Conservation (phyloP, 2,113 vertebrate species). For the Apteryx mantelli region DNA sequence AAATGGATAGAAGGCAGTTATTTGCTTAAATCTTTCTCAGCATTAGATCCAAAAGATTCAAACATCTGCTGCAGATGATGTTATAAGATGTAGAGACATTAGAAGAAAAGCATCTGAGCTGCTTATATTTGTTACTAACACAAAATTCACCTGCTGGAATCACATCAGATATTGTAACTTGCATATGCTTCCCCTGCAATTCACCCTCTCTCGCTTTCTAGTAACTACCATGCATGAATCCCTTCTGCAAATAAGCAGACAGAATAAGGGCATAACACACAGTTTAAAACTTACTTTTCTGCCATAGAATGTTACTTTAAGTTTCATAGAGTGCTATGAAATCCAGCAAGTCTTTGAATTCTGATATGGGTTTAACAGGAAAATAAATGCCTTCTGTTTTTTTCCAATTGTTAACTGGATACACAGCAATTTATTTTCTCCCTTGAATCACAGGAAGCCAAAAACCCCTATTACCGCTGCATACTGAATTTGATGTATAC, state of each 20-base stretch:
- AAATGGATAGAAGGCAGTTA: background rate
- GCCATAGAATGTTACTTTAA: background rate
- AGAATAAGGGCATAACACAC: background rate
- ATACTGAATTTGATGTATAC: background rate
- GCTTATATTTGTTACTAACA: background rate
- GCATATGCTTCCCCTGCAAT: background rate
- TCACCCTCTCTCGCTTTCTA: background rate
- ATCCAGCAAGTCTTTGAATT: background rate
- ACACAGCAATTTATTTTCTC: background rate
- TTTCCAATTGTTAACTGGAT: background rate
- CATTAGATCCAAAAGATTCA: background rate
- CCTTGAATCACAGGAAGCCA: background rate
- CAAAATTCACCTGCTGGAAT: background rate
- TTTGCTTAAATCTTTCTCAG: background rate
- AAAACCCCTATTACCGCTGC: background rate
- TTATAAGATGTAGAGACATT: background rate
- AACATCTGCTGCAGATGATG: background rate
- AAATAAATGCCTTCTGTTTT: background rate
- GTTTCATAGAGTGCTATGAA: background rate
- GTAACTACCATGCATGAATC: background rate
- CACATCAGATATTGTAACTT: background rate
- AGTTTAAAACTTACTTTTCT: background rate
- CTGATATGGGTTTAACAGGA: background rate
- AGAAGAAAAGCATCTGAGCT: background rate
- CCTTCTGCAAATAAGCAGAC: background rate